phyloP scores from a whole-genome alignment of 2,888 invertebrate genomes.

The Chaetoderma sp. region DNA sequence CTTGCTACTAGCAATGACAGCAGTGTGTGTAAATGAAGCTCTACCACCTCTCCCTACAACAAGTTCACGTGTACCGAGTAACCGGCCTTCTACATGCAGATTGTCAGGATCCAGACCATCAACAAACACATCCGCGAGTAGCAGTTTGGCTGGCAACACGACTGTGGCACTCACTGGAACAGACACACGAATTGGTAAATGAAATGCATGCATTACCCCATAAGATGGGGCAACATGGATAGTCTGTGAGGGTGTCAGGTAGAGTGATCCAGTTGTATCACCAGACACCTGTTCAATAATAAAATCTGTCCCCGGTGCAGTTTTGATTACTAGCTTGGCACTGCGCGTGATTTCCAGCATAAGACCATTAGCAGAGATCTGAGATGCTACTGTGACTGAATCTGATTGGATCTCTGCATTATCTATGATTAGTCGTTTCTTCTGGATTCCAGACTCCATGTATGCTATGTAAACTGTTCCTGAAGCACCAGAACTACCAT shows the following conservation, averaged over 20 bases:
- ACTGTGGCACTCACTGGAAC: slow-evolving; percentile 32
- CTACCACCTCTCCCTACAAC: slow-evolving; percentile 43
- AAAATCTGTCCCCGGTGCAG: background rate
- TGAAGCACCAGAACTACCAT: slow-evolving; percentile 38
- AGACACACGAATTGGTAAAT: slow-evolving; percentile 40
- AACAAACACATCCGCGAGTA: slow-evolving; percentile 38
- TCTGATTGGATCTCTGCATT: slow-evolving; percentile 34
- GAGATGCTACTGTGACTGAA: slow-evolving; percentile 22
- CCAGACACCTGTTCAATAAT: background rate
- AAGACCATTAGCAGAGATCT: background rate
- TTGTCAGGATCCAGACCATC: slow-evolving; percentile 31
- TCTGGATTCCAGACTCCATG: slow-evolving; percentile 27
- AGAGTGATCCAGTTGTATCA: background rate
- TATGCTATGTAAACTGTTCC: slow-evolving; percentile 45
- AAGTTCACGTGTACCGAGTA: slow-evolving; percentile 42
- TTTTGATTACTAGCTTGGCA: background rate
- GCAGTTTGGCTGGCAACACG: slow-evolving; percentile 42
- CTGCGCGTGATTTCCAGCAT: background rate
- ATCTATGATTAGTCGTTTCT: slow-evolving; percentile 31
- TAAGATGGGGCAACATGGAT: slow-evolving; percentile 44
- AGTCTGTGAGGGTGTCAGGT: background rate
- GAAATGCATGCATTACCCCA: slow-evolving; percentile 46
- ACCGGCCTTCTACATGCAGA: slow-evolving; percentile 41
- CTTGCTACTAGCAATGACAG: slow-evolving; percentile 35
- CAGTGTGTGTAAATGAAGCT: slow-evolving; percentile 36